Evolutionary conservation across 2,888 invertebrate species (phyloP).

Genomic region (Ichneumoninae sp.): DNA sequence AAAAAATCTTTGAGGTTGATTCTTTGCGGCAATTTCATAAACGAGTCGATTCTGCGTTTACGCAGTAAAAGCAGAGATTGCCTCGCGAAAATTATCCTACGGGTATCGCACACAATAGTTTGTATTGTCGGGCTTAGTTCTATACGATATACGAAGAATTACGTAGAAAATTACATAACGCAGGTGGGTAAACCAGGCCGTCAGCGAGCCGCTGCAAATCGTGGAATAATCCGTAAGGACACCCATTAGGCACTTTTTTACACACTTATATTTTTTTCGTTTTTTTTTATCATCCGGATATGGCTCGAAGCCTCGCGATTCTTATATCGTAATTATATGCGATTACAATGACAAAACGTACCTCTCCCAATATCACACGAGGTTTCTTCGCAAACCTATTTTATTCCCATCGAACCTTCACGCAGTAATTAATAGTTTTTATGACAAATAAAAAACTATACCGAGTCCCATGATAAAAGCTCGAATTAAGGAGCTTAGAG

Average conservation of each 20-base stretch:
- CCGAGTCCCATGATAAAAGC: neutral
- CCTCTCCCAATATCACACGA: conserved; percentile 39
- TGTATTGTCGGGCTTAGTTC: conserved; percentile 44
- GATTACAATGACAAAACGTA: conserved; percentile 50
- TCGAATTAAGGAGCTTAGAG: neutral
- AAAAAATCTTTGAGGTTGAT: neutral
- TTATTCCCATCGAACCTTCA: conserved; percentile 22
- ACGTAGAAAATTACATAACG: conserved; percentile 39
- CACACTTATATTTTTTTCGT: conserved; percentile 33
- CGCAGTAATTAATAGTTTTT: conserved; percentile 17
- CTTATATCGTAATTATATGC: conserved; percentile 29
- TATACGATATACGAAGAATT: conserved; percentile 28
- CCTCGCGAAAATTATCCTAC: conserved; percentile 31
- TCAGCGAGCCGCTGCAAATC: conserved; percentile 36
- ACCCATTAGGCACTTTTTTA: conserved; percentile 62
- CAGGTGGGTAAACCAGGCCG: conserved; percentile 20
- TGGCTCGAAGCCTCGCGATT: conserved; percentile 44
- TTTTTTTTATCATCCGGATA: conserved; percentile 35
- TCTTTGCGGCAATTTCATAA: neutral
- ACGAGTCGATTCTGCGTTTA: neutral
- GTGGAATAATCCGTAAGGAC: conserved; percentile 31
- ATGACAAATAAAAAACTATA: conserved; percentile 33
- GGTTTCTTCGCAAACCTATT: neutral
- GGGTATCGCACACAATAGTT: conserved; percentile 29
- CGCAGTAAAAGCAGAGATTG: neutral